Evolutionary conservation across 2,797 vertebrate species (phyloP).

Genomic region (Syngnathus acus): DNA sequence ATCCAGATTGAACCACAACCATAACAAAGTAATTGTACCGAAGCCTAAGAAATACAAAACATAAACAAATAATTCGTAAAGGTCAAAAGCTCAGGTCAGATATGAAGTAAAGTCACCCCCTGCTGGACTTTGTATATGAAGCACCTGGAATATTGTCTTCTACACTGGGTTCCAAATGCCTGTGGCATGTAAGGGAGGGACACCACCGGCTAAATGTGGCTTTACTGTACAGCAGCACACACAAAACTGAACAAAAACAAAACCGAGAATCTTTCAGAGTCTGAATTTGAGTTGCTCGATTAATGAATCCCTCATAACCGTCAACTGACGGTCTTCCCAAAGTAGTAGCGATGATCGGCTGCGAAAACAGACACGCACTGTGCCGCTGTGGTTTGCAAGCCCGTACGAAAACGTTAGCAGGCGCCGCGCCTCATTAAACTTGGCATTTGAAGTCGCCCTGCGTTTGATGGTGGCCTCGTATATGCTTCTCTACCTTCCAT

Average conservation of each 20-base stretch:
- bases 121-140: background rate
- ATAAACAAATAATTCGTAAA: background rate
- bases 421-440: background rate
- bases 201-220: background rate
- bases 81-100: background rate
- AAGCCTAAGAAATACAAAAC: background rate
- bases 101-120: background rate
- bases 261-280: background rate
- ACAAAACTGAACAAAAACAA: conserved; percentile 4
- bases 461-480: background rate
- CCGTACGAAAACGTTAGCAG: conserved; percentile 17
- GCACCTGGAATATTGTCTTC: background rate
- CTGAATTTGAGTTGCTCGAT: background rate
- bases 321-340: background rate
- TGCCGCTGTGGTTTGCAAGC: conserved; percentile 35
- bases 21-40: background rate
- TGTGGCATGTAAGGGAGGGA: conserved; percentile 37
- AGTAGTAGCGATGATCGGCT: background rate
- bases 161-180: conserved; percentile 37
- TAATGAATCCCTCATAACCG: background rate
- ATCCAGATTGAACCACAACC: background rate
- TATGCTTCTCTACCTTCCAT: conserved; percentile 6
- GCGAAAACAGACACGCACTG: conserved; percentile 54
- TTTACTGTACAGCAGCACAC: background rate
- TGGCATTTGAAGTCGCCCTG: background rate